Evolutionary conservation across 2,888 invertebrate species (phyloP).

Genomic region (Lysandra bellargus): DNA sequence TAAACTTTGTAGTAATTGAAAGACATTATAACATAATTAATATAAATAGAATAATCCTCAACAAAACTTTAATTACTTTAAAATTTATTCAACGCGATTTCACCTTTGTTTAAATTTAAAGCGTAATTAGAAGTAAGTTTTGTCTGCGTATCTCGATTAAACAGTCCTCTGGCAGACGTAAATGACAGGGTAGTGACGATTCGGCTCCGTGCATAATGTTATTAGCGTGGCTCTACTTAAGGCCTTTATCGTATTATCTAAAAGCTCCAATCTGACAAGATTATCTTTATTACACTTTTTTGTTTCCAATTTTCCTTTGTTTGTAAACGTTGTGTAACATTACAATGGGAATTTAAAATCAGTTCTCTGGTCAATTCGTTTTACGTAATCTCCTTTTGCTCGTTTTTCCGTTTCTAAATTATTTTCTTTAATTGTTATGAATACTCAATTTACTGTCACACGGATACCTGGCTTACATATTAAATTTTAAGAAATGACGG

Average conservation of each 20-base stretch:
- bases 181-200: conserved; percentile 45
- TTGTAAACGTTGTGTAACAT: conserved; percentile 16
- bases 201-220: conserved; percentile 48
- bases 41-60: too few species aligned
- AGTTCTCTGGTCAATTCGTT: not conserved
- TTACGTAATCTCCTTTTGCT: not conserved
- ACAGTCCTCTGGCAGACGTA: conserved; percentile 37
- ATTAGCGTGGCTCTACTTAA: conserved; percentile 45
- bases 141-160: conserved; percentile 35
- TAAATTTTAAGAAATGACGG: too few species aligned
- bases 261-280: conserved; percentile 27
- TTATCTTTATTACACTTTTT: conserved; percentile 30
- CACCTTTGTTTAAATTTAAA: conserved; percentile 14
- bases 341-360: not conserved
- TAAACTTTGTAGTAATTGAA: too few species aligned
- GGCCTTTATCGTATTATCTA: conserved; percentile 27
- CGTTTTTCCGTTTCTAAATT: not conserved
- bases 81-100: not conserved
- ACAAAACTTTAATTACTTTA: too few species aligned
- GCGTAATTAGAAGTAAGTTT: conserved; percentile 34
- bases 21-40: too few species aligned
- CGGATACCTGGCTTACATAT: too few species aligned
- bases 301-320: conserved; percentile 29
- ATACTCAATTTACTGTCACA: not conserved
- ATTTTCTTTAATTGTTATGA: not conserved